A percentile compares a stretch with the other conserved stretches of the same genome.
phyloP scores from a whole-genome alignment of 2,113 vertebrate species.

The Sterna hirundo region DNA sequence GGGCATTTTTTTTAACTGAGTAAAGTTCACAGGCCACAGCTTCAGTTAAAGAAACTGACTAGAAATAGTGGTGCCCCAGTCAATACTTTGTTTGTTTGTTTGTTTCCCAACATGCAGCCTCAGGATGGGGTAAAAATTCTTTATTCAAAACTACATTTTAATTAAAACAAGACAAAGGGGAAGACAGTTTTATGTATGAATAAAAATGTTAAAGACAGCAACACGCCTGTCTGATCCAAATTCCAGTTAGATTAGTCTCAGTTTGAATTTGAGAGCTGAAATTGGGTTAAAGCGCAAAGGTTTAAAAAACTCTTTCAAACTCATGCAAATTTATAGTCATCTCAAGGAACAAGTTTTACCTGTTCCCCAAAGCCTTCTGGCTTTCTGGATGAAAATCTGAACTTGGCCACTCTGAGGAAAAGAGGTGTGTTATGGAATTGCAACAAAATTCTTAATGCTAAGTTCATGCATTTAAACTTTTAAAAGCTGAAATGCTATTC shows the following conservation, averaged over 20 bases:
- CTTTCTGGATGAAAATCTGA: neutral
- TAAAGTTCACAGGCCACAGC: neutral
- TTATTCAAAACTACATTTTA: neutral
- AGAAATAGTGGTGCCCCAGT: neutral
- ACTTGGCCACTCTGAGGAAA: neutral
- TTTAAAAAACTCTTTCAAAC: neutral
- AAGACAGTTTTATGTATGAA: neutral
- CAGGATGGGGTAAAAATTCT: neutral
- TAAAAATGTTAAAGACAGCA: neutral
- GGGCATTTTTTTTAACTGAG: neutral
- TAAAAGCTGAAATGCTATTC: neutral
- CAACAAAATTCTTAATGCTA: neutral
- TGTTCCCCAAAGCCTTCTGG: neutral
- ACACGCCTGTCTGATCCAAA: neutral
- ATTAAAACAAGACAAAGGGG: neutral
- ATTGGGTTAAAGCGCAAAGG: neutral
- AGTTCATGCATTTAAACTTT: neutral
- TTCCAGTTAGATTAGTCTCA: neutral
- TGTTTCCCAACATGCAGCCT: neutral
- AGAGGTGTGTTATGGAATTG: neutral
- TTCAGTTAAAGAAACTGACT: neutral
- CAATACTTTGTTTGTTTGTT: neutral
- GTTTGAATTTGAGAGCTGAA: neutral
- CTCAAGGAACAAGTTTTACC: slow-evolving; percentile 9
- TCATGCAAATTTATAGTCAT: neutral